Conservation (phyloP, 2,888 invertebrate genomes). For the Acronicta leporina region DNA sequence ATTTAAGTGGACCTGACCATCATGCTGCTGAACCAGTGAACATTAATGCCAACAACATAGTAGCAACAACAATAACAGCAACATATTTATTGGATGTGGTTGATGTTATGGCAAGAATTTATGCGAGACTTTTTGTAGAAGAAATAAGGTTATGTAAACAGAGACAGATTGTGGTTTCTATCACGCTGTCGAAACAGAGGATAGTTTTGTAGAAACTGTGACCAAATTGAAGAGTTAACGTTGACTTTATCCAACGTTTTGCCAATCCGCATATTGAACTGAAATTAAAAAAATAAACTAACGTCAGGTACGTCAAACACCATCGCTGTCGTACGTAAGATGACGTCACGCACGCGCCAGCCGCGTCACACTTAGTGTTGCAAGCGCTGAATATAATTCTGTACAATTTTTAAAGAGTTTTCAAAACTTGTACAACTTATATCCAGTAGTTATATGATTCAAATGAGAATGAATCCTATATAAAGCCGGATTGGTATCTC, state of each 20-base stretch:
- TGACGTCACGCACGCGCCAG: slow-evolving; percentile 52
- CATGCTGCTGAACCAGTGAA: too few species aligned
- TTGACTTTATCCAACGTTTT: background rate
- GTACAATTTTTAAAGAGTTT: slow-evolving; percentile 20
- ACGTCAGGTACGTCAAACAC: slow-evolving; percentile 25
- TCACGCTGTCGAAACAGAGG: too few species aligned
- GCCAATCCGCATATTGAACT: slow-evolving; percentile 10
- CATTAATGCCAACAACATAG: too few species aligned
- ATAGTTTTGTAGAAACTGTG: too few species aligned
- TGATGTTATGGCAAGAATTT: too few species aligned
- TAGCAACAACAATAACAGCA: too few species aligned
- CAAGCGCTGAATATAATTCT: slow-evolving; percentile 35
- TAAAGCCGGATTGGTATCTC: slow-evolving; percentile 44
- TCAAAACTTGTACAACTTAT: slow-evolving; percentile 21
- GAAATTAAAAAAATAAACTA: background rate
- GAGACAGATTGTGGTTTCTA: too few species aligned
- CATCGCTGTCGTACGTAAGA: slow-evolving; percentile 50
- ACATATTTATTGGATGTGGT: too few species aligned
- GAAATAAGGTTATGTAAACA: too few species aligned
- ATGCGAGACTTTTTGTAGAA: too few species aligned
- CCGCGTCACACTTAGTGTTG: slow-evolving; percentile 53
- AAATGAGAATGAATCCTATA: slow-evolving; percentile 82
- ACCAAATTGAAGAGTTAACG: background rate
- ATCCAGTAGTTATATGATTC: slow-evolving; percentile 74
- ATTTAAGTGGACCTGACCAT: too few species aligned